Percentiles rank a stretch among this genome's conserved stretches.
Evolutionary conservation across 2,797 vertebrate genomes (phyloP).

Genomic region (Gallinago nigripennis): DNA sequence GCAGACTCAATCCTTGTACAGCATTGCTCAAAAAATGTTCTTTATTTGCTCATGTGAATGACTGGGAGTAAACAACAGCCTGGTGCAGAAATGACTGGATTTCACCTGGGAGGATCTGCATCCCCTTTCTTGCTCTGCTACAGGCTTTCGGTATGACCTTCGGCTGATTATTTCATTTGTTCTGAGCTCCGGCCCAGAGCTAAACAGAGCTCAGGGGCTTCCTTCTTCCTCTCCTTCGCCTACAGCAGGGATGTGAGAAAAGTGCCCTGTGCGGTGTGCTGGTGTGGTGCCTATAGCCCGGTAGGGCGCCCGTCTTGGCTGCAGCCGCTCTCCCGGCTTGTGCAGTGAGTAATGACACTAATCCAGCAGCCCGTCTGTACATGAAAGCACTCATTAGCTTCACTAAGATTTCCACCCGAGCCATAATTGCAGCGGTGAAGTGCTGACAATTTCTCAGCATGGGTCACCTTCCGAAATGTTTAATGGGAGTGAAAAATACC

Average conservation of each 20-base stretch:
- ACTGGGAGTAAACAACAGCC: not conserved
- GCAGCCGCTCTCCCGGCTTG: not conserved
- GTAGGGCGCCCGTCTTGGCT: not conserved
- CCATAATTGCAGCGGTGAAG: constrained; percentile 3
- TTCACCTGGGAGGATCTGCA: not conserved
- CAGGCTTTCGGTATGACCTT: not conserved
- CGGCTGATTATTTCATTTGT: not conserved
- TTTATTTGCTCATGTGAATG: not conserved
- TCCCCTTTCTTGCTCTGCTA: not conserved
- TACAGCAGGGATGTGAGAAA: not conserved
- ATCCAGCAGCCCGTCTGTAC: constrained; percentile 40
- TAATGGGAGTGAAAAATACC: constrained; percentile 38
- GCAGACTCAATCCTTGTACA: not conserved
- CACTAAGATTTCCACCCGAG: constrained; percentile 33
- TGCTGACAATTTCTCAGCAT: constrained; percentile 55
- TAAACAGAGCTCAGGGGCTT: not conserved
- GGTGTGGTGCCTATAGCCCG: not conserved
- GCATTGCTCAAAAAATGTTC: not conserved
- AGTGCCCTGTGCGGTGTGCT: not conserved
- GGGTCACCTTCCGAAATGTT: constrained; percentile 46
- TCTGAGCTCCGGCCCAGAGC: not conserved
- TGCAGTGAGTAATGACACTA: constrained; percentile 27
- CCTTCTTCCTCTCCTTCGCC: not conserved
- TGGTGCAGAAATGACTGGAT: not conserved
- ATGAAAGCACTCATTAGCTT: constrained; percentile 49